Evolutionary conservation across 2,113 vertebrate genomes (phyloP), one percentile per base, ranked within the genome.

Genomic region (Microtus oregoni): DNA sequence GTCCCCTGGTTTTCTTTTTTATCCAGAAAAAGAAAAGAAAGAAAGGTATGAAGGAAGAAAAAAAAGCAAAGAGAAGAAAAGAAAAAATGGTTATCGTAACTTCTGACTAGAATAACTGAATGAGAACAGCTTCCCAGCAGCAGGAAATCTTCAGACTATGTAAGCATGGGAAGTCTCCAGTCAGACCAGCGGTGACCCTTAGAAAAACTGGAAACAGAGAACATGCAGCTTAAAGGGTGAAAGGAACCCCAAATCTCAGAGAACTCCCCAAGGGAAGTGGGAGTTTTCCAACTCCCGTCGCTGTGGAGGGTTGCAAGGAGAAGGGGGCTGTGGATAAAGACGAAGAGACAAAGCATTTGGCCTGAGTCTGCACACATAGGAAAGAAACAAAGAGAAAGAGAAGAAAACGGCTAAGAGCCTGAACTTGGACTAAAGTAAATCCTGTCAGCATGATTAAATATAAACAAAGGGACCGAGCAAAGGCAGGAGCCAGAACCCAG

Each of bases 361-460:
- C 5, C 9, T 47, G 63, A 92, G 30, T 38, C 26, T 44, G 30
- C 22, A 44, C 52, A 73, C 83, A 96, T 91, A 76, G 12, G 65
- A 76, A 93, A 96, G 86, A 86, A 87, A 94, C 91, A 85, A 67
- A 1, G 63, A 96, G 61, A 95, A 88, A 1, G 61, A 94, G 63
- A 93, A 88, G 91, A 94, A 96, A 95, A 91, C 67, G 81, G 61
- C 47, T 41, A 89, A 89, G 41, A 86, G 92, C 68, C 85, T 94
- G 88, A 92, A 90, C n/a, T 67, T 89, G 47, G 26, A 52, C 87
- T 88, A 86, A 95, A 93, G 76, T 93, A 93, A 97, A 96, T 92
- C 52, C 88, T 0, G 58, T 94, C 94, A 94, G 93, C 75, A 41
- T 95, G 90, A 95, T 92, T 89, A 94, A 97, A 92, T 76, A 97